Base-by-base conservation (phyloP, 1,140 invertebrate species). In the Conus betulinus region DNA sequence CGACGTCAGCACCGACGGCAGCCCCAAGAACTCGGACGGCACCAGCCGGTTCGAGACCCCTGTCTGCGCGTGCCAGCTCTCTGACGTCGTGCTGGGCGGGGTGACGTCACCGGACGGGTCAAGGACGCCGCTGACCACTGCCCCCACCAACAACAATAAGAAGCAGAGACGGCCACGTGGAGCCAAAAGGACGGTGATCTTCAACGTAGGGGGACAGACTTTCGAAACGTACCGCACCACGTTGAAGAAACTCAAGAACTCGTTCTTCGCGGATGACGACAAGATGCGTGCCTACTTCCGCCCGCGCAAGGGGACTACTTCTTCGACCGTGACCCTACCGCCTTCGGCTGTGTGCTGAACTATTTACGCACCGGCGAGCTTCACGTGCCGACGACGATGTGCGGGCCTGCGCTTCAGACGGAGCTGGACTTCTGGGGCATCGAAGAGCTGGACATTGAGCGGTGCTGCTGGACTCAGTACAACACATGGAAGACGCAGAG, bases 271-370 rank as follows among this genome's bases (percentile, higher is more conserved):
- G 15, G 88, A 90, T 76, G 90, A 92, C 76, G 89, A 90, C 20
- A 92, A 93, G 88, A 90, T 94, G 90, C 84, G 92, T 67, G 89
- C 90, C 55, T 93, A 94, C 90, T 95, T 93, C 88, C 89, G 94
- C 53, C 88, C 25, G 98, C 99, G 93, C 97, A 97, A 92, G 97
- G 98, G 93, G 94, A 94, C 63, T 95, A 93, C 71, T 95, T 94
- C 89, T 94, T 95, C 89, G 94, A 95, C 88, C 84, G 94, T 39
- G 93, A 95, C 89, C 92, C 93, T 4, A 91, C 90, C 55, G 92
- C 92, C 17, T 95, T 95, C 89, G 90, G 90, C 39, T 91, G 92
- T 13, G 91, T 95, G 81, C 86, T 95, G 57, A 94, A 94, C 84
- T 95, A 93, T 88, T 88, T 93, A 27, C 87, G 94, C 71, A 94